Evolutionary conservation across 2,888 invertebrate genomes (phyloP).

Genomic region (Latheticus oryzae): DNA sequence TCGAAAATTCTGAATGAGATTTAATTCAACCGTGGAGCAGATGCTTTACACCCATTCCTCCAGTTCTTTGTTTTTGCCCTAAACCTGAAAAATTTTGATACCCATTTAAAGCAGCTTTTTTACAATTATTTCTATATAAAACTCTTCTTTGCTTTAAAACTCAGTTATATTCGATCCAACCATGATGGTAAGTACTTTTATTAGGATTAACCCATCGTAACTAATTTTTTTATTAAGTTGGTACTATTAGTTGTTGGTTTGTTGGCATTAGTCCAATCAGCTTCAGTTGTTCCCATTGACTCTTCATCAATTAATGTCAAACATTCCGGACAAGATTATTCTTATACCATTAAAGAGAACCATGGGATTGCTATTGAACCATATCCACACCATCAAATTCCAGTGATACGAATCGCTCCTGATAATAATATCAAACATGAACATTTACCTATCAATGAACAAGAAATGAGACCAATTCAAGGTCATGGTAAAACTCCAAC

Average conservation of each 20-base stretch:
- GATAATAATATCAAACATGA: slow-evolving; percentile 23
- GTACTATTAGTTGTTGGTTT: no score
- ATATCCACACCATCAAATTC: slow-evolving; percentile 19
- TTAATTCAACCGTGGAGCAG: slow-evolving; percentile 25
- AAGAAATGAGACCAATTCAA: slow-evolving; percentile 27
- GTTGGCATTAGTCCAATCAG: slow-evolving; percentile 33
- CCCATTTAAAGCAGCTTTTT: slow-evolving; percentile 38
- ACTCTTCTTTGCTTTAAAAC: slow-evolving; percentile 32
- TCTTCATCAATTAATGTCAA: slow-evolving; percentile 50
- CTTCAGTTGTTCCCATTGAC: slow-evolving; percentile 48
- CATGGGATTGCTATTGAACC: slow-evolving; percentile 42
- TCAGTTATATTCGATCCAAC: slow-evolving; percentile 43
- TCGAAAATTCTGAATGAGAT: not conserved
- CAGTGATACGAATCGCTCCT: slow-evolving; percentile 28
- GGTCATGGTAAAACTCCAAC: slow-evolving; percentile 9
- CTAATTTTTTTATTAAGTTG: no score
- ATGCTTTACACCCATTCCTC: slow-evolving; percentile 11
- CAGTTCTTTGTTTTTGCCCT: slow-evolving; percentile 45
- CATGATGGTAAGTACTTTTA: slow-evolving; percentile 36
- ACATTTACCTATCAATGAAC: slow-evolving; percentile 23
- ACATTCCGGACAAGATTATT: slow-evolving; percentile 48
- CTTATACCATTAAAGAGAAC: slow-evolving; percentile 50
- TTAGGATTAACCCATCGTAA: slow-evolving; percentile 9
- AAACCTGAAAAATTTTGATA: slow-evolving; percentile 42
- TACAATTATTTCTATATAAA: slow-evolving; percentile 27